These are phyloP conservation scores for Rutilus rutilus DNA, from an alignment of 2,113 vertebrate genomes.

Conservation along the genomic window DNA sequence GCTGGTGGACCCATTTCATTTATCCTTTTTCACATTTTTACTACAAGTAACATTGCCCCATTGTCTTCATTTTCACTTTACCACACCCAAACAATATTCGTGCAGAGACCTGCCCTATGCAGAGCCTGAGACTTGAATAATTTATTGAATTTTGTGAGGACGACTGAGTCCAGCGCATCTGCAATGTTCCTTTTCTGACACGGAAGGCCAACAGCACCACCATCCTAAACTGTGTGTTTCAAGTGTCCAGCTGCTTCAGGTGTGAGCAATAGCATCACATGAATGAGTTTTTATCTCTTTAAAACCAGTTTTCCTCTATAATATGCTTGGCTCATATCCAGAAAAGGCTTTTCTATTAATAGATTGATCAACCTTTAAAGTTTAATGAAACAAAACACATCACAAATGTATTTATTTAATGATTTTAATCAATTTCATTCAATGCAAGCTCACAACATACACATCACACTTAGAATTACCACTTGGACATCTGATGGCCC, in stretches of 20 bases:
- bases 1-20: background rate
- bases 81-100: background rate
- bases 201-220: background rate
- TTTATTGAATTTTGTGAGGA: constrained; percentile 67
- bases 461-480: constrained; percentile 84
- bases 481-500: constrained; percentile 54
- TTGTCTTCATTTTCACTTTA: background rate
- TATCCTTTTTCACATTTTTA: background rate
- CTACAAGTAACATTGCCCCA: background rate
- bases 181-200: constrained; percentile 5
- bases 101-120: background rate
- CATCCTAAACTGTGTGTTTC: background rate
- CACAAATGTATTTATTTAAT: constrained; percentile 49
- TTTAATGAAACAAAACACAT: constrained; percentile 16
- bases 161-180: constrained; percentile 61
- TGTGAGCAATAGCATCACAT: background rate
- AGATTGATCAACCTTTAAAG: background rate
- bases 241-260: background rate
- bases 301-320: too few relatives aligned
- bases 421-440: constrained; percentile 84
- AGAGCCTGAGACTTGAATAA: constrained; percentile 66
- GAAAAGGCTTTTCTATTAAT: background rate
- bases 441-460: constrained; percentile 90
- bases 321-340: background rate
- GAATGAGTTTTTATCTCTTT: background rate